A percentile compares a stretch with the other conserved stretches of the same genome.
phyloP scores from a whole-genome alignment of 1,140 invertebrate species.

The Dendroctonus ponderosae region DNA sequence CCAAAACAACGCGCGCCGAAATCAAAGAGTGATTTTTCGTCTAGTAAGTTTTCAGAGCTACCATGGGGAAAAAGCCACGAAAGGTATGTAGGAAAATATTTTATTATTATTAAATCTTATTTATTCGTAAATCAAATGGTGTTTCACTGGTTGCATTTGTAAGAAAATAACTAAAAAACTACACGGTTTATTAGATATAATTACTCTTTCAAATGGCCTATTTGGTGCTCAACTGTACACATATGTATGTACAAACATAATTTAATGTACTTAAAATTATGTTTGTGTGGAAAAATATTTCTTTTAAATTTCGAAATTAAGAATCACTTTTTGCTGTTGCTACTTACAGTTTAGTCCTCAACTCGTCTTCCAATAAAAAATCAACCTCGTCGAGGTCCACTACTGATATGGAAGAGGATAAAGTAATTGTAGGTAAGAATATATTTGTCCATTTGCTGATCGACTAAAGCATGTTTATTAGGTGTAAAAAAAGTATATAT shows the following conservation, averaged over 20 bases:
- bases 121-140: no score
- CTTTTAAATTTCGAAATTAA: no score
- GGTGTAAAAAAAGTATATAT: background rate
- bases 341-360: constrained; percentile 11
- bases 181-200: no score
- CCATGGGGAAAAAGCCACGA: constrained; percentile 19
- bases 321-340: no score
- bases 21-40: background rate
- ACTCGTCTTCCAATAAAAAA: constrained; percentile 17
- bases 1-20: background rate
- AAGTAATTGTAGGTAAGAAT: constrained; percentile 20
- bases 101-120: background rate
- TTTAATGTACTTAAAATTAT: background rate
- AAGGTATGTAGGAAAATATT: constrained; percentile 3
- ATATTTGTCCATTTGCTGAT: no score
- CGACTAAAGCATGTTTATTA: no score
- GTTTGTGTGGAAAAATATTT: no score
- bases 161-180: background rate
- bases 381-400: constrained; percentile 4
- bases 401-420: constrained; percentile 9
- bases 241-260: no score
- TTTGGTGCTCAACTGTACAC: no score
- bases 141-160: no score
- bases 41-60: constrained; percentile 7
- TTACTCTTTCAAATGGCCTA: background rate